Evolutionary conservation across 2,113 vertebrate species (phyloP), one percentile per base, ranked within the genome.

Genomic region (Guaruba guarouba): DNA sequence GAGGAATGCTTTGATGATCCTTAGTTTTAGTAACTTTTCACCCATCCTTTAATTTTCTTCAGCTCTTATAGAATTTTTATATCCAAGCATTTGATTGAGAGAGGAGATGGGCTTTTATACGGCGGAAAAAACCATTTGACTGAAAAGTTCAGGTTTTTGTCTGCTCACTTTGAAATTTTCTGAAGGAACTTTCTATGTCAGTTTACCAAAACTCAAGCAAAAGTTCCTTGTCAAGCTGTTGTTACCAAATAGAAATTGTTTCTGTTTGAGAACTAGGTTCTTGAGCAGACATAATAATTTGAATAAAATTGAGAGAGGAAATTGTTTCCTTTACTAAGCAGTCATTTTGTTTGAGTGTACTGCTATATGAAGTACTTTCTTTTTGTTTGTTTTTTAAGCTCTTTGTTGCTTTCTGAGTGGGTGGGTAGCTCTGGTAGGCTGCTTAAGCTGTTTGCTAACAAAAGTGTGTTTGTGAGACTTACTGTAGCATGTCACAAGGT

Each of bases 401-500:
- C 93, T 89, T 85, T 85, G 84, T 87, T 90, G 68, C 76, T 81
- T 92, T 70, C 37, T 80, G 84, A 90, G 90, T 95, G 92, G 55
- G 92, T 57, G 61, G 88, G 33, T 96, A 69, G 59, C 61, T 93
- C 35, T 94, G 24, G 85, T 86, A 94, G 90, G 82, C 87, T 93
- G 85, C 71, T 93, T 85, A 94, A 90, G 51, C 90, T 80, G 31
- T 89, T 92, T 76, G 75, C 71, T 86, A 90, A 93, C 92, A 96
- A 73, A 90, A 94, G 75, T 80, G 13, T 86, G 18, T 68, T 95
- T 96, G 82, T 96, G 66, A 75, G 68, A 75, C 33, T 92, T 77
- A 76, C 27, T 86, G 71, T 63, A 81, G 79, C 28, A 37, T 78
- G 51, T 95, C 92, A 96, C 82, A 96, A 96, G 88, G 73, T 93